Conservation (phyloP, 1,140 invertebrate genomes). For the Neotoxoptera formosana region DNA sequence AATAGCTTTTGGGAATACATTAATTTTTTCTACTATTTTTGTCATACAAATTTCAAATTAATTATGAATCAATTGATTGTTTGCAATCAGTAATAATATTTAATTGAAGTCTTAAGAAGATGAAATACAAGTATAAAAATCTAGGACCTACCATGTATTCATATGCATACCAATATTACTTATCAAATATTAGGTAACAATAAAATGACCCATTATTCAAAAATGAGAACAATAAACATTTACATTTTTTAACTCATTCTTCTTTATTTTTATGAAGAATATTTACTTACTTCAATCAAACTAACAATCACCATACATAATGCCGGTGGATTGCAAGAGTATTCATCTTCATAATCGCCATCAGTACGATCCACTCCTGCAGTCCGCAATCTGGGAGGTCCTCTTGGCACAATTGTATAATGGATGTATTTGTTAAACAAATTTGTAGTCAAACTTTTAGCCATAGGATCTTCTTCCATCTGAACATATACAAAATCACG, state of each 20-base stretch:
- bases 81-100: not conserved
- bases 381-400: slow-evolving; percentile 29
- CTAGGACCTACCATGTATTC: too few relatives aligned
- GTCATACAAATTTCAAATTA: too few relatives aligned
- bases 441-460: slow-evolving; percentile 69
- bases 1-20: not conserved
- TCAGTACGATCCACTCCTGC: slow-evolving; percentile 67
- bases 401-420: slow-evolving; percentile 59
- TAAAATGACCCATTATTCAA: not conserved
- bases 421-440: slow-evolving; percentile 63
- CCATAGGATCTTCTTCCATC: slow-evolving; percentile 68
- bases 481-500: slow-evolving; percentile 58
- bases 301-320: slow-evolving; percentile 78
- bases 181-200: not conserved
- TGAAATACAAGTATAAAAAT: not conserved
- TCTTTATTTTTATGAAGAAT: not conserved
- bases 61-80: not conserved
- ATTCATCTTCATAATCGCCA: slow-evolving; percentile 84
- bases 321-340: slow-evolving; percentile 84
- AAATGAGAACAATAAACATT: not conserved
- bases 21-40: not conserved
- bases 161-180: not conserved
- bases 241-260: not conserved
- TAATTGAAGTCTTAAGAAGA: not conserved
- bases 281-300: slow-evolving; percentile 64